Evolutionary conservation across 2,113 vertebrate genomes (phyloP).

Genomic region (Hippocampus barbouri): DNA sequence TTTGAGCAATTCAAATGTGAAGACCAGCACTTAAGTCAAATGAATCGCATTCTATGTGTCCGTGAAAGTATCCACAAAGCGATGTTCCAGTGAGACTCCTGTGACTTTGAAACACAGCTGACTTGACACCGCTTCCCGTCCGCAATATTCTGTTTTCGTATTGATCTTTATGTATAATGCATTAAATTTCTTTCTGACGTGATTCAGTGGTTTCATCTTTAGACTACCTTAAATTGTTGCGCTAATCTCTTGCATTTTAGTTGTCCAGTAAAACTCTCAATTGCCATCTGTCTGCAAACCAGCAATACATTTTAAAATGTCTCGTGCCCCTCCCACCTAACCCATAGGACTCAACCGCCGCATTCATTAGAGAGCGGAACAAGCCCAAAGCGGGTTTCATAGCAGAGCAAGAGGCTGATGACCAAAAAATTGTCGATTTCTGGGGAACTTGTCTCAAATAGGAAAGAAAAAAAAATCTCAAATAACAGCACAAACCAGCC

Average conservation of each 20-base stretch:
- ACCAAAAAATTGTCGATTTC: slow-evolving; percentile 6
- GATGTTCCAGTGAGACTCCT: not conserved
- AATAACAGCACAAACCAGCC: slow-evolving; percentile 26
- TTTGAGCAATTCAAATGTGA: not conserved
- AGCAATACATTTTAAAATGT: not conserved
- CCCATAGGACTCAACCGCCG: not conserved
- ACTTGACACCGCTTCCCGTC: too few relatives aligned
- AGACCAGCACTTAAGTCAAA: not conserved
- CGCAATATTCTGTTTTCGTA: too few relatives aligned
- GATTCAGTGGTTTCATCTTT: too few relatives aligned
- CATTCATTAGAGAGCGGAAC: slow-evolving; percentile 4
- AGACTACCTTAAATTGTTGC: too few relatives aligned
- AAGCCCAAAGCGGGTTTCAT: not conserved
- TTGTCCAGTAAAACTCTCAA: not conserved
- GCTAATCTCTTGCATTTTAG: too few relatives aligned
- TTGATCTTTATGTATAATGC: too few relatives aligned
- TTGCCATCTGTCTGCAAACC: not conserved
- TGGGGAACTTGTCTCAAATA: slow-evolving; percentile 12
- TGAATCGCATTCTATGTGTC: not conserved
- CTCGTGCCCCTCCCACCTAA: not conserved
- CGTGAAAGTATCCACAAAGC: not conserved
- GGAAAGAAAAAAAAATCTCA: slow-evolving; percentile 8
- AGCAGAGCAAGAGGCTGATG: slow-evolving; percentile 9
- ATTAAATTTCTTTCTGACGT: too few relatives aligned
- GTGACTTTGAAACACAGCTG: not conserved